Conservation (phyloP, 2,888 invertebrate species). For the Dioctria linearis region DNA sequence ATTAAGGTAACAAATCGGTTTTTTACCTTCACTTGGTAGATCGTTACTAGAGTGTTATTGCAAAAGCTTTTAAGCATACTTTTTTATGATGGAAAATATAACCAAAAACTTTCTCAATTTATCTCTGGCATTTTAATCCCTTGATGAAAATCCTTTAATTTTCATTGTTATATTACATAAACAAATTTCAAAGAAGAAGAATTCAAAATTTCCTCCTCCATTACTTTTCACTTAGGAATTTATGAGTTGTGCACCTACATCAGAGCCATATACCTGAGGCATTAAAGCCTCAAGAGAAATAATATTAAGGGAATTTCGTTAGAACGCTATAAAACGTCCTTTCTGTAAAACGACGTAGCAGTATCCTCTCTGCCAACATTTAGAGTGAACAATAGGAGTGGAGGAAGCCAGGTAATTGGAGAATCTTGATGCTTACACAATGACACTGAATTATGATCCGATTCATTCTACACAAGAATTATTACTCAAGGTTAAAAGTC, state of each 20-base stretch:
- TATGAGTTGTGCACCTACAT: slow-evolving; percentile 28
- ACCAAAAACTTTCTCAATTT: slow-evolving; percentile 18
- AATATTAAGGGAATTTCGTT: slow-evolving; percentile 6
- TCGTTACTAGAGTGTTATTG: no score
- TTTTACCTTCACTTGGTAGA: no score
- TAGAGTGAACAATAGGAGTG: slow-evolving; percentile 11
- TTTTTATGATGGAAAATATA: not conserved
- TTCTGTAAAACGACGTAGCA: slow-evolving; percentile 5
- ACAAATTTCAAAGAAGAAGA: slow-evolving; percentile 15
- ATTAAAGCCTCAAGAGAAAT: not conserved
- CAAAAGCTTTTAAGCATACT: no score
- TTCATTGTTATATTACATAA: slow-evolving; percentile 17
- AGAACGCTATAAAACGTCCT: not conserved
- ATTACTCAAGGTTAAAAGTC: slow-evolving; percentile 20
- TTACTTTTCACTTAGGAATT: slow-evolving; percentile 27
- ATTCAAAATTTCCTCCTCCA: not conserved
- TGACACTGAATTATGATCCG: slow-evolving; percentile 36
- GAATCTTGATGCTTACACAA: slow-evolving; percentile 3
- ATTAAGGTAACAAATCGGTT: no score
- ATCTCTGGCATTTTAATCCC: slow-evolving; percentile 8
- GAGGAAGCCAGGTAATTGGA: not conserved
- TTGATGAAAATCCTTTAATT: slow-evolving; percentile 33
- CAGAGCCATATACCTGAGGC: not conserved
- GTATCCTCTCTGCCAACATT: not conserved
- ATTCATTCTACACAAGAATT: slow-evolving; percentile 14